Percentiles rank a stretch among this genome's conserved stretches.
Conservation (phyloP, 2,797 vertebrate genomes). For the Amblyopsis hoosieri region DNA sequence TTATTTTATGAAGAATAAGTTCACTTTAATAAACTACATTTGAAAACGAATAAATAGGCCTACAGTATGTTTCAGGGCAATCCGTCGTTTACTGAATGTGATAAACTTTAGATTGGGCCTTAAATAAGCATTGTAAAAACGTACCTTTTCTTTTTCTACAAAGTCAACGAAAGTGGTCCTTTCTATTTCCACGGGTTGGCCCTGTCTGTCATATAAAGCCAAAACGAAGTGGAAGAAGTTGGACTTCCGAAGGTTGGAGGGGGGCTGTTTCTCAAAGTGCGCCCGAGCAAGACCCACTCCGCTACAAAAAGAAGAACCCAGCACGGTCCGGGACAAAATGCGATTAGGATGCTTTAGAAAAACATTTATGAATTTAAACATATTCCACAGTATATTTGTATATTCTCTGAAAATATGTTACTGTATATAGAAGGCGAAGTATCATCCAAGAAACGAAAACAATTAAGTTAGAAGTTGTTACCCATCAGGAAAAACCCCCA, state of each 20-base stretch:
- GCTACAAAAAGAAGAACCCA: constrained; percentile 84
- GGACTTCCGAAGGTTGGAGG: constrained; percentile 98
- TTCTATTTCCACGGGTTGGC: constrained; percentile 98
- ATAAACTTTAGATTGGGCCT: too few species aligned
- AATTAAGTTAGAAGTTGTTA: too few species aligned
- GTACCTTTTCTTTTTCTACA: constrained; percentile 98
- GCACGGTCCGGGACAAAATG: constrained; percentile 26
- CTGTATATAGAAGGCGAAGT: constrained; percentile 3
- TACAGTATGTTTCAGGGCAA: too few species aligned
- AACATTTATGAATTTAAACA: constrained; percentile 11
- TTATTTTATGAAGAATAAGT: constrained; percentile 14
- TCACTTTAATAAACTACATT: constrained; percentile 7
- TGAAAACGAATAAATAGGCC: constrained; percentile 20
- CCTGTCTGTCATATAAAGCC: constrained; percentile 97
- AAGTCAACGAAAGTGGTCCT: constrained; percentile 95
- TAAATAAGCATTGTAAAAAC: constrained; percentile 43
- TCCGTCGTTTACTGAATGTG: too few species aligned
- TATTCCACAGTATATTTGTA: background rate
- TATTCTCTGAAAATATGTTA: background rate
- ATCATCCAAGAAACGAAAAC: too few species aligned
- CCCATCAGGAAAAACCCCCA: too few species aligned
- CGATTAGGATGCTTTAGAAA: constrained; percentile 30
- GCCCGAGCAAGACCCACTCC: constrained; percentile 97
- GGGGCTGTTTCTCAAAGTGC: constrained; percentile 99
- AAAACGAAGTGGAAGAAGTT: constrained; percentile 99